These are phyloP conservation scores for Notarius lentiginosus DNA, from an alignment of 2,113 vertebrate species.

Conservation along the genomic window DNA sequence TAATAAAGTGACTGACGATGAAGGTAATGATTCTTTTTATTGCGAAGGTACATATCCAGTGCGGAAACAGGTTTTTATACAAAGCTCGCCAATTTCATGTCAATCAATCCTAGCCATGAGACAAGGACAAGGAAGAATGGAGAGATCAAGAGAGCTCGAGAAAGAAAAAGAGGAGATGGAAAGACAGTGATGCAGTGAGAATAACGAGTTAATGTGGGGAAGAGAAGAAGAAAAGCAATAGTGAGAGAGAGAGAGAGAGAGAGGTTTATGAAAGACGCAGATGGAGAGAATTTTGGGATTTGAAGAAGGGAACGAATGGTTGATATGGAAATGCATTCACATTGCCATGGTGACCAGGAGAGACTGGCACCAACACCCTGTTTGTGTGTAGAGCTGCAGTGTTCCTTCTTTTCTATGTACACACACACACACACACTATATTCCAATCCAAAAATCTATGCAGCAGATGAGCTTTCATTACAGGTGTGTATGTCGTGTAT, in stretches of 20 bases:
- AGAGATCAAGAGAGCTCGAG: background rate
- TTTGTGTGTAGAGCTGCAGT: background rate
- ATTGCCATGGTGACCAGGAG: conserved; percentile 41
- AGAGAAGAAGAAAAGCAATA: background rate
- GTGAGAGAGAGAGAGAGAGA: background rate
- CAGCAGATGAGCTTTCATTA: background rate
- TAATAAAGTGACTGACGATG: background rate
- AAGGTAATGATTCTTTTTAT: too few relatives aligned
- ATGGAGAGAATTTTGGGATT: background rate
- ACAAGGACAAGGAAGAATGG: background rate
- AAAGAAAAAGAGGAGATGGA: background rate
- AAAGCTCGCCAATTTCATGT: too few relatives aligned
- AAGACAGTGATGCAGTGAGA: background rate
- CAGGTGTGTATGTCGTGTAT: background rate
- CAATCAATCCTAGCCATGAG: background rate
- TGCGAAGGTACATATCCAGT: too few relatives aligned
- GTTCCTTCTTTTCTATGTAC: conserved; percentile 58
- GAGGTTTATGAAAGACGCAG: background rate
- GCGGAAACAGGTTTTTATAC: too few relatives aligned
- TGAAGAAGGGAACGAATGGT: background rate
- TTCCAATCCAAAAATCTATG: background rate
- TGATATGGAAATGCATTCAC: conserved; percentile 51
- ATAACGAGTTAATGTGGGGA: background rate
- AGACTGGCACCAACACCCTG: conserved; percentile 9
- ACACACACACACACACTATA: too few relatives aligned